These are phyloP conservation scores for Eupithecia inturbata DNA, from an alignment of 2,888 invertebrate genomes.

Conservation along the genomic window DNA sequence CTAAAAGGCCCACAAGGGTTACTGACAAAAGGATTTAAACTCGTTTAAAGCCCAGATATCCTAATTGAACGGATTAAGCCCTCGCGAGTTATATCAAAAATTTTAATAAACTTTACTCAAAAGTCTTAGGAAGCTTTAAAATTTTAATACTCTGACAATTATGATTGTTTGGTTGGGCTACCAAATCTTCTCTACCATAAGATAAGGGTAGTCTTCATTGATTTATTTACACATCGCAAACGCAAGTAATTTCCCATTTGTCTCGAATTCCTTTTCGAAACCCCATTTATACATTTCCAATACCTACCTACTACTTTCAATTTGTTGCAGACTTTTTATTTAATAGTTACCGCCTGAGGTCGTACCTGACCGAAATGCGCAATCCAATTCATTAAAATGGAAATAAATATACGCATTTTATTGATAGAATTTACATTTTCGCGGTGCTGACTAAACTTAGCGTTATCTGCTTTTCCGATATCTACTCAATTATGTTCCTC, in stretches of 20 bases:
- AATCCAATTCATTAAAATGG: constrained; percentile 16
- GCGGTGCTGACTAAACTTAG: not conserved
- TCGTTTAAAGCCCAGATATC: not conserved
- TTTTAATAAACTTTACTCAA: not conserved
- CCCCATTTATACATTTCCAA: constrained; percentile 9
- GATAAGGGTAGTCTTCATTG: no score
- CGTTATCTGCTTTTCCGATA: not conserved
- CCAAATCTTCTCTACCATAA: not conserved
- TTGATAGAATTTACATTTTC: constrained; percentile 11
- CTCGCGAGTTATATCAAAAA: not conserved
- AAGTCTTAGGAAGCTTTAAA: not conserved
- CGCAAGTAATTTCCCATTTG: not conserved
- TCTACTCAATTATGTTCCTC: not conserved
- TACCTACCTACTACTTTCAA: constrained; percentile 15
- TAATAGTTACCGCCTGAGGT: constrained; percentile 7
- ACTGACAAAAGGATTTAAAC: not conserved
- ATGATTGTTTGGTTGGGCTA: not conserved
- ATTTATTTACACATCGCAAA: not conserved
- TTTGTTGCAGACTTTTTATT: constrained; percentile 13
- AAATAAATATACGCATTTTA: constrained; percentile 12
- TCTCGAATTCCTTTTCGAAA: constrained; percentile 6
- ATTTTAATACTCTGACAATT: not conserved
- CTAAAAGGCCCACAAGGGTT: not conserved
- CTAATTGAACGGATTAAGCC: constrained; percentile 8
- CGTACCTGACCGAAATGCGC: constrained; percentile 14